phyloP scores from a whole-genome alignment of 2,113 vertebrate genomes.

The Sphyrna mokarran region DNA sequence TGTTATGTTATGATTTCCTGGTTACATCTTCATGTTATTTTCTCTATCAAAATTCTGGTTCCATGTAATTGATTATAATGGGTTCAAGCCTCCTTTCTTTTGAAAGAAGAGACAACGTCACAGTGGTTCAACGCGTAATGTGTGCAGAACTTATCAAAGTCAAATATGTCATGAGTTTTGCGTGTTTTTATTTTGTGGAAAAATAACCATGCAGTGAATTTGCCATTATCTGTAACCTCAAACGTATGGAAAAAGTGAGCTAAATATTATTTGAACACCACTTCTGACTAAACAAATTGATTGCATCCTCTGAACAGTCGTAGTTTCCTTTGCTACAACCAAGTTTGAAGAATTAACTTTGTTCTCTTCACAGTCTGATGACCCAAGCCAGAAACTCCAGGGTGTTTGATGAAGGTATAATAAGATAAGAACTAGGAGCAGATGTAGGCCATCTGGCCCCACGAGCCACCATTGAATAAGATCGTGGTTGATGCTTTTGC shows the following conservation, averaged over 20 bases:
- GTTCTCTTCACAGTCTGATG: no score
- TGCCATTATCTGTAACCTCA: conserved; percentile 28
- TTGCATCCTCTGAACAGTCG: not conserved
- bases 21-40: not conserved
- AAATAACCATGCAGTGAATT: conserved; percentile 4
- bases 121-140: not conserved
- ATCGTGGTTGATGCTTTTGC: no score
- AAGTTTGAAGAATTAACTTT: no score
- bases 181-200: not conserved
- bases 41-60: not conserved
- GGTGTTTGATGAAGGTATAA: no score
- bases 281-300: not conserved
- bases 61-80: not conserved
- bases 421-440: no score
- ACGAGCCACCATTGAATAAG: no score
- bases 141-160: conserved; percentile 6
- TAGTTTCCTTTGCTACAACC: not conserved
- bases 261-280: conserved; percentile 22
- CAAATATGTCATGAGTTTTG: not conserved
- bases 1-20: not conserved
- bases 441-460: no score
- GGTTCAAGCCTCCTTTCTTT: conserved; percentile 10
- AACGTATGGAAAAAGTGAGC: not conserved
- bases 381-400: no score
- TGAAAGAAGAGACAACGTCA: not conserved